A percentile compares a stretch with the other conserved stretches of the same genome.
These are phyloP conservation scores for Ochlodes sylvanus DNA, from an alignment of 2,888 invertebrate species.

Conservation along the genomic window DNA sequence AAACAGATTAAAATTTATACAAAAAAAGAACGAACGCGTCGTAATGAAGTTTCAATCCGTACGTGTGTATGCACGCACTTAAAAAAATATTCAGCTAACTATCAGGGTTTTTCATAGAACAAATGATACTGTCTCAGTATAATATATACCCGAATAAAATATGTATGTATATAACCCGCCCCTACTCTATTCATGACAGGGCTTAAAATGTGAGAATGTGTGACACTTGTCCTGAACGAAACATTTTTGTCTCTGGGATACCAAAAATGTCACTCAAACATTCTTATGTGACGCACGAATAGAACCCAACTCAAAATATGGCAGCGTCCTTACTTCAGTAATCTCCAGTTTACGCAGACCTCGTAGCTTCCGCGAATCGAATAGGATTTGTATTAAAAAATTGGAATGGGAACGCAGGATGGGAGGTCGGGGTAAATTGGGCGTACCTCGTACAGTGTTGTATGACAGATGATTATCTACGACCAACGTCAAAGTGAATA, in stretches of 20 bases:
- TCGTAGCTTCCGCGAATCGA: constrained; percentile 36
- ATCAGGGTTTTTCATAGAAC: too few species aligned
- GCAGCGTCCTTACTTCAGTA: constrained; percentile 43
- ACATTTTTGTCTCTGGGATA: constrained; percentile 52
- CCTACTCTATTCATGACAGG: constrained; percentile 17
- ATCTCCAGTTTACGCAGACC: constrained; percentile 40
- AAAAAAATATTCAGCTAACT: too few species aligned
- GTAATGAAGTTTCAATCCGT: too few species aligned
- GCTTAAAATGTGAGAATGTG: constrained; percentile 26
- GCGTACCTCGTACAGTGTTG: constrained; percentile 64
- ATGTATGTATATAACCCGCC: constrained; percentile 8
- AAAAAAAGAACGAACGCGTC: too few species aligned
- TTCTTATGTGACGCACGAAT: constrained; percentile 74
- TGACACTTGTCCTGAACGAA: constrained; percentile 41
- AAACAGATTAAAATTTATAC: too few species aligned
- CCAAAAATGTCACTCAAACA: constrained; percentile 67
- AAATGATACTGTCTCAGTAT: neutral
- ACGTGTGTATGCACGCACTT: too few species aligned
- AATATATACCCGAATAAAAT: constrained; percentile 13
- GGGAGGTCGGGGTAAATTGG: constrained; percentile 62
- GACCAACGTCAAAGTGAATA: constrained; percentile 82
- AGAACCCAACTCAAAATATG: constrained; percentile 58
- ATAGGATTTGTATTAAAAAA: constrained; percentile 42
- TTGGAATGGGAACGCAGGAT: constrained; percentile 48
- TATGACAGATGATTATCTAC: constrained; percentile 84